Evolutionary conservation across 2,888 invertebrate genomes (phyloP).

Genomic region (Ornithoptera alexandrae): DNA sequence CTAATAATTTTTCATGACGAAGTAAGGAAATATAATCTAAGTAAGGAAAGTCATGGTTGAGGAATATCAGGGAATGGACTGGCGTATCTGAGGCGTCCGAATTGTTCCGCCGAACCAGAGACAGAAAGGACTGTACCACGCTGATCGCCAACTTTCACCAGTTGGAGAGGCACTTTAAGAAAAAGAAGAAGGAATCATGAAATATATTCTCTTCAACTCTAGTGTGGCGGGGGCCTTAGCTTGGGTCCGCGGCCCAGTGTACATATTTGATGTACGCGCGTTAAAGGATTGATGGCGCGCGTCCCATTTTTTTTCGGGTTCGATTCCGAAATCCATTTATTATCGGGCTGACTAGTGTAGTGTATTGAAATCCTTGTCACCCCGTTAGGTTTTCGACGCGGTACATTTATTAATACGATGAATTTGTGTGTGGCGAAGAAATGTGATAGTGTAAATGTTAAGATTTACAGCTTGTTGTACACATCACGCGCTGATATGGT

Average conservation of each 20-base stretch:
- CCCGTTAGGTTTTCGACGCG: slow-evolving; percentile 20
- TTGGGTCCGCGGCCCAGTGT: slow-evolving; percentile 55
- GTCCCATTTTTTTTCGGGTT: slow-evolving; percentile 52
- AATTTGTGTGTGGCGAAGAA: background rate
- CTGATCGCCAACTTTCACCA: too few species aligned
- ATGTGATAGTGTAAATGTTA: background rate
- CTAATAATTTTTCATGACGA: too few species aligned
- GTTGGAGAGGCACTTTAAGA: too few species aligned
- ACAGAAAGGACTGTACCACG: too few species aligned
- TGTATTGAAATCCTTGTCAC: slow-evolving; percentile 29
- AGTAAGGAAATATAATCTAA: too few species aligned
- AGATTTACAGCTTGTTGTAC: background rate
- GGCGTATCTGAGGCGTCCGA: too few species aligned
- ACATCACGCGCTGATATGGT: too few species aligned
- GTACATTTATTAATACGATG: slow-evolving; percentile 26
- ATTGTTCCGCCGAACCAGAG: too few species aligned
- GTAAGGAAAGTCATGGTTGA: background rate
- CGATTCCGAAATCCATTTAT: slow-evolving; percentile 51
- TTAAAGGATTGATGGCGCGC: slow-evolving; percentile 63
- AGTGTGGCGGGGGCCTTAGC: slow-evolving; percentile 57
- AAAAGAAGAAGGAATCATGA: background rate
- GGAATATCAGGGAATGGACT: too few species aligned
- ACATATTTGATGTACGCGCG: slow-evolving; percentile 66
- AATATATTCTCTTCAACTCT: background rate
- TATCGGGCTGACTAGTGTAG: slow-evolving; percentile 34